phyloP scores from a whole-genome alignment of 2,797 vertebrate genomes.

The Myripristis murdjan region DNA sequence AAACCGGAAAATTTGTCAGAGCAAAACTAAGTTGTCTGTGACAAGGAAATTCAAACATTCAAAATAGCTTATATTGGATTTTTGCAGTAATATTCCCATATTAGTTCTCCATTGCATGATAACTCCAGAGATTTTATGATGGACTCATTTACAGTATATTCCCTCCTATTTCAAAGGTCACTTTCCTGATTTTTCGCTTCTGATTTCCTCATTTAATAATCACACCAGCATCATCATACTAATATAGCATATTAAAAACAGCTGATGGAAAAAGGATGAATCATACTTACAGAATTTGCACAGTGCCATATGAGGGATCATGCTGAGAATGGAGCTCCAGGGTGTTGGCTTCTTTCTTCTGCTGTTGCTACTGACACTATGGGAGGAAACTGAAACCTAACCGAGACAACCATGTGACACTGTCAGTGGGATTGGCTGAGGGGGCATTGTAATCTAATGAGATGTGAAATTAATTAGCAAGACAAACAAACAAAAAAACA shows the following conservation, averaged over 20 bases:
- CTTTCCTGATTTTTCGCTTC: no score
- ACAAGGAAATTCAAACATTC: background rate
- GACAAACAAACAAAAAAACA: no score
- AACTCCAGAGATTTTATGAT: background rate
- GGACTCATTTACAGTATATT: background rate
- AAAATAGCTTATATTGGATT: background rate
- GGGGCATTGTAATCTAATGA: no score
- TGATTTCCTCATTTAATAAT: no score
- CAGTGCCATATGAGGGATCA: conserved; percentile 64
- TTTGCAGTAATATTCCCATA: background rate
- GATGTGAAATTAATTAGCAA: no score
- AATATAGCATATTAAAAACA: no score
- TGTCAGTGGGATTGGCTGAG: no score
- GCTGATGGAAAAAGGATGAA: background rate
- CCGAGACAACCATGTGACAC: background rate
- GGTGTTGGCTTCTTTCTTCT: conserved; percentile 27
- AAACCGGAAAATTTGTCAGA: background rate
- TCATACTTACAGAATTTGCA: conserved; percentile 76
- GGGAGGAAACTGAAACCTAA: conserved; percentile 67
- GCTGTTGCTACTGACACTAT: conserved; percentile 19
- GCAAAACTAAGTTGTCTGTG: background rate
- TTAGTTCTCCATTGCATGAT: background rate
- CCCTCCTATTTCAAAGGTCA: background rate
- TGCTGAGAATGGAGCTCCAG: conserved; percentile 57
- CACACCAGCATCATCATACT: background rate